Conservation (phyloP, 2,797 vertebrate genomes). For the Nannoperca obscura region DNA sequence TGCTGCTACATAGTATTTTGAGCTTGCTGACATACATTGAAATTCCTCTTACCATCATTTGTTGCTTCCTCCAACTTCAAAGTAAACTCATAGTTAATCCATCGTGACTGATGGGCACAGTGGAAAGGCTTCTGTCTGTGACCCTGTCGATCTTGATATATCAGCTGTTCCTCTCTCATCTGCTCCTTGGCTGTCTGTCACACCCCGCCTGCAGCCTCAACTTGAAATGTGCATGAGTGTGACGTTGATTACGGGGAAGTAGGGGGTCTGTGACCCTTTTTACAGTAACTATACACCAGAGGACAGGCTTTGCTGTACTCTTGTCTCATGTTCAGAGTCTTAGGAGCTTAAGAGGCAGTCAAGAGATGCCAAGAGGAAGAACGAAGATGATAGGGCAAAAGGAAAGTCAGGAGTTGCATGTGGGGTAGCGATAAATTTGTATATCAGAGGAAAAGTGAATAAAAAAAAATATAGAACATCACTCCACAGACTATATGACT, state of each 20-base stretch:
- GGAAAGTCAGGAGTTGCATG: conserved; percentile 8
- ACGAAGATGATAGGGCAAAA: conserved; percentile 12
- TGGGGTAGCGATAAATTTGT: not conserved
- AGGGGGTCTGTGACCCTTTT: conserved; percentile 53
- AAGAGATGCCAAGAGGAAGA: conserved; percentile 36
- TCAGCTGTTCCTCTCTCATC: conserved; percentile 71
- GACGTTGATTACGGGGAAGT: conserved; percentile 35
- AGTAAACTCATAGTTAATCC: conserved; percentile 47
- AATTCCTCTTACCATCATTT: conserved; percentile 7
- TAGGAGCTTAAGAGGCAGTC: conserved; percentile 42
- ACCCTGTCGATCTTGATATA: conserved; percentile 59
- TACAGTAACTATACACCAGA: conserved; percentile 73
- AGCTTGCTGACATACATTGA: conserved; percentile 3
- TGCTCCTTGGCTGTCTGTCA: conserved; percentile 55
- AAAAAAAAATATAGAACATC: not conserved
- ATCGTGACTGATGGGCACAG: conserved; percentile 48
- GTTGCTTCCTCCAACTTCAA: conserved; percentile 42
- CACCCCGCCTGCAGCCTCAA: conserved; percentile 47
- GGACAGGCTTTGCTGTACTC: conserved; percentile 69
- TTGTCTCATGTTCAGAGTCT: conserved; percentile 71
- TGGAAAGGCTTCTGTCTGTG: conserved; percentile 59
- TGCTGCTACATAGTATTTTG: conserved; percentile 7
- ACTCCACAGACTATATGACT: not conserved
- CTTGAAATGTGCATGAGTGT: conserved; percentile 55
- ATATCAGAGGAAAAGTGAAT: not conserved